phyloP scores from a whole-genome alignment of 2,113 vertebrate genomes.

The Dromaius novaehollandiae region DNA sequence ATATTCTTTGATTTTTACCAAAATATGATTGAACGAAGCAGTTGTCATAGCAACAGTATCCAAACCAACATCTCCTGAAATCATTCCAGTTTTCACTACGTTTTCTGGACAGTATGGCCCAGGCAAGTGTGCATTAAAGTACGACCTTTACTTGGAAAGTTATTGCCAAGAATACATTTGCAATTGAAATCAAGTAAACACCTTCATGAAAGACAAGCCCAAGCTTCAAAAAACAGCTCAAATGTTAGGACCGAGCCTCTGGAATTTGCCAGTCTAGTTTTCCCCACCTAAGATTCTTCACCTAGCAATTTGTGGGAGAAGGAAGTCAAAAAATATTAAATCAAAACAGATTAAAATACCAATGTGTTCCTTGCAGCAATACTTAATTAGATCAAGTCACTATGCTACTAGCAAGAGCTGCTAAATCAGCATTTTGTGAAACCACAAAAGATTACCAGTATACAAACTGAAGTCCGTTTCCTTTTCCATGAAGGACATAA shows the following conservation, averaged over 20 bases:
- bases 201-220: neutral
- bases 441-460: neutral
- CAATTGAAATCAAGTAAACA: no score
- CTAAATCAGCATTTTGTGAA: neutral
- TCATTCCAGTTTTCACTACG: neutral
- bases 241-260: neutral
- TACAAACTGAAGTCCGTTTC: neutral
- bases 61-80: neutral
- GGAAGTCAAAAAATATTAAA: neutral
- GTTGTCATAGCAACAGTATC: neutral
- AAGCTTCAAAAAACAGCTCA: neutral
- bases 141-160: neutral
- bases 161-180: neutral
- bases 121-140: neutral
- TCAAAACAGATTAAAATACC: neutral
- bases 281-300: neutral
- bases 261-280: neutral
- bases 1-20: neutral
- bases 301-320: no score
- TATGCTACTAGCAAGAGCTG: neutral
- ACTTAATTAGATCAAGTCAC: neutral
- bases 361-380: neutral
- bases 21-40: neutral
- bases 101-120: neutral
- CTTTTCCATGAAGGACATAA: neutral